Evolutionary conservation across 1,140 invertebrate species (phyloP).

Genomic region (Phocides pigmalion): DNA sequence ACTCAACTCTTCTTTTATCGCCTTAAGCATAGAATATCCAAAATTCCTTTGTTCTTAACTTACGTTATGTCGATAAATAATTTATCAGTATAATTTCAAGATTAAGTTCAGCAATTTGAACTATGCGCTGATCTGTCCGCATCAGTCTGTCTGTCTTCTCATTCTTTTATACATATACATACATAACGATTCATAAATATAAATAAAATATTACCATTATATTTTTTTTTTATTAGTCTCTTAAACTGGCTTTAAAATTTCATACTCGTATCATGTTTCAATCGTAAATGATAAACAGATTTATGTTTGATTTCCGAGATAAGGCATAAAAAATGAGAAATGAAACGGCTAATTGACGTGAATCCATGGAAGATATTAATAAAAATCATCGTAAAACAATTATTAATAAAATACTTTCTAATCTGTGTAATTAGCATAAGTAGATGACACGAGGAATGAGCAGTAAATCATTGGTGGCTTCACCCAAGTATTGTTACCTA

Average conservation of each 20-base stretch:
- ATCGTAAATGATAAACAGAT: slow-evolving; percentile 21
- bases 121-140: too few species aligned
- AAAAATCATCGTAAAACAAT: slow-evolving; percentile 38
- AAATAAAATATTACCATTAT: slow-evolving; percentile 1
- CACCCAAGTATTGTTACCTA: slow-evolving; percentile 19
- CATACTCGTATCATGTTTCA: slow-evolving; percentile 14
- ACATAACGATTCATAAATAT: slow-evolving; percentile 2
- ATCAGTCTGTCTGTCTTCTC: too few species aligned
- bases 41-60: too few species aligned
- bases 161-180: too few species aligned
- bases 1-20: too few species aligned
- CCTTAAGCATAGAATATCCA: too few species aligned
- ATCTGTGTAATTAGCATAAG: slow-evolving; percentile 45
- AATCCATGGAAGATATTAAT: slow-evolving; percentile 35
- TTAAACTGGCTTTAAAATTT: slow-evolving; percentile 17
- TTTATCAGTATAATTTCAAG: too few species aligned
- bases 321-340: slow-evolving; percentile 27
- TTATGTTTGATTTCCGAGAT: slow-evolving; percentile 21
- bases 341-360: slow-evolving; percentile 31
- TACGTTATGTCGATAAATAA: too few species aligned
- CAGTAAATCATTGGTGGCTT: slow-evolving; percentile 42
- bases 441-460: slow-evolving; percentile 34
- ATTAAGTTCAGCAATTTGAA: too few species aligned
- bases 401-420: slow-evolving; percentile 40
- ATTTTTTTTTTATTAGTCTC: neutral